These are phyloP conservation scores for Thysanoteuthis rhombus DNA, from an alignment of 2,888 invertebrate genomes.

Conservation along the genomic window DNA sequence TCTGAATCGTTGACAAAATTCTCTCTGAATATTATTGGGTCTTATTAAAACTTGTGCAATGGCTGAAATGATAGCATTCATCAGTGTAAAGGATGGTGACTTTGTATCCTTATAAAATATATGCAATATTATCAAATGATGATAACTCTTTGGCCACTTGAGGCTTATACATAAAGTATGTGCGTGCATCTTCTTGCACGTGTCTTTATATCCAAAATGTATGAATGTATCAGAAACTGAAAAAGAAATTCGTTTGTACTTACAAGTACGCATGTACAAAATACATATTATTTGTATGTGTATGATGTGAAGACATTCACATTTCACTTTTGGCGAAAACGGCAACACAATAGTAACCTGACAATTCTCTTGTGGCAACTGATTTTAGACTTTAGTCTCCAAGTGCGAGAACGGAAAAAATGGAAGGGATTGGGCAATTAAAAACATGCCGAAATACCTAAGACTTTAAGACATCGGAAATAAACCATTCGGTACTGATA, in stretches of 20 bases:
- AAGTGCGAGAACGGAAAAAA: background rate
- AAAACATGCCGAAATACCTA: background rate
- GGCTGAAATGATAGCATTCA: no score
- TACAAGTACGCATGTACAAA: background rate
- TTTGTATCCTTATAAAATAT: no score
- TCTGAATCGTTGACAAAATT: no score
- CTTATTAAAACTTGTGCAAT: no score
- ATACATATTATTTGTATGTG: background rate
- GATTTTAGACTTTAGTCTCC: background rate
- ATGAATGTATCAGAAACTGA: background rate
- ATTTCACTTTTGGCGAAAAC: no score
- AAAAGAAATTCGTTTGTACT: background rate
- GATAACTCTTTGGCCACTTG: no score
- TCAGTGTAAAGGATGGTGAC: no score
- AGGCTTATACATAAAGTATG: no score
- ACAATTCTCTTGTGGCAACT: background rate
- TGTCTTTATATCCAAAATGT: background rate
- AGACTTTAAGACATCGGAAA: background rate
- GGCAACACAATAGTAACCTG: background rate
- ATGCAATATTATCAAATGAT: no score
- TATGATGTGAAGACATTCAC: background rate
- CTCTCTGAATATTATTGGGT: no score
- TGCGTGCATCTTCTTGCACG: background rate
- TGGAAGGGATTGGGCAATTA: background rate
- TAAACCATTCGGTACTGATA: background rate